Base-by-base conservation (phyloP, 2,113 vertebrate genomes). In the Salvelinus fontinalis region DNA sequence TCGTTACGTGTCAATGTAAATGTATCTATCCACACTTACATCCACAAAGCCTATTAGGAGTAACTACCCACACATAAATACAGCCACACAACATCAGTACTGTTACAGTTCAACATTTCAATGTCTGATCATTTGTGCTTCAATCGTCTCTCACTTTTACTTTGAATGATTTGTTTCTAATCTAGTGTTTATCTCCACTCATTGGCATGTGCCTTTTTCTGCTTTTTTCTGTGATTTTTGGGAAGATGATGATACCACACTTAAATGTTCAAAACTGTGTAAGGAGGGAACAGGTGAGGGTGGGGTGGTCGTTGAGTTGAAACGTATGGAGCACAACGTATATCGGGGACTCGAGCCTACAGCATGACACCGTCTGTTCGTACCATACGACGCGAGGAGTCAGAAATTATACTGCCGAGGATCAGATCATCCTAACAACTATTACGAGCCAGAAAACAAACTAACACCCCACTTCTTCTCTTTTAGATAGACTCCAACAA, bases 161-260 rank as follows among this genome's bases (percentile, higher is more conserved):
- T 87, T 85, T 65, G 49, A 82, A 76, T 57, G 59, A 51, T 87
- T 89, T 81, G 70, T 86, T 90, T 87, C 67, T 34, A 48, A 13
- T 77, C 48, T 79, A 75, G 78, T 91, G 87, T 68, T 77, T 91
- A 75, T 77, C 91, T 90, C 86, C 91, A 93, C 92, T 88, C 83
- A 85, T 91, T 91, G 91, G 89, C 92, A 91, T 92, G 94, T 94
- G 92, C 93, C 91, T 94, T 94, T 94, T 92, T 90, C 89, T 90
- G 87, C 87, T 91, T 93, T 44, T 92, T 91, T 90, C 86, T 89
- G 90, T 85, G 49, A 90, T 91, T 87, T 62, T 54, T 91, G 88
- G 86, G 88, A 92, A 86, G 81, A 92, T 77, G 83, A 85, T 89
- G 85, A 85, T 89, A 85, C 87, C 90, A 91, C 84, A 86, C 81